Conservation (phyloP, 2,113 vertebrate species). For the Brevimyrus niger region DNA sequence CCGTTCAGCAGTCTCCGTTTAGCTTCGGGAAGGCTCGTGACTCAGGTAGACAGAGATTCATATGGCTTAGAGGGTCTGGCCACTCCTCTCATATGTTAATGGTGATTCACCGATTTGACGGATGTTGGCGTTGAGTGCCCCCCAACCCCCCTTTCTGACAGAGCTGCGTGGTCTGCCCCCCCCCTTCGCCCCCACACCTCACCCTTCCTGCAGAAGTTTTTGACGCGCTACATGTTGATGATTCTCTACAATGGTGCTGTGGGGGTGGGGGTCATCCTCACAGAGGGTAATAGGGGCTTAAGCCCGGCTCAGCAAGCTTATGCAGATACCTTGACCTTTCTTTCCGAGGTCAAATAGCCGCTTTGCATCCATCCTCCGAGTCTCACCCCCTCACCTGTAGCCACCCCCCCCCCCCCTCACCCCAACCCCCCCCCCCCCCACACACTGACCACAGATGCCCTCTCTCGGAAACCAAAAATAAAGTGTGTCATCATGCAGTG, state of each 20-base stretch:
- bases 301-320: conserved; percentile 57
- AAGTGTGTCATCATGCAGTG: background rate
- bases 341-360: conserved; percentile 40
- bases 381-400: background rate
- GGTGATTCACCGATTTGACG: background rate
- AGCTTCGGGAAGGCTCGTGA: background rate
- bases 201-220: background rate
- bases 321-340: conserved; percentile 70
- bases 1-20: too few relatives aligned
- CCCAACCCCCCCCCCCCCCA: too few relatives aligned
- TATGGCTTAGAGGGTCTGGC: background rate
- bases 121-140: background rate
- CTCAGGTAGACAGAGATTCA: background rate
- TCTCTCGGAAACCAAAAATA: background rate
- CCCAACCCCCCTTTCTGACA: background rate
- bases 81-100: background rate
- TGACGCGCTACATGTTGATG: conserved; percentile 48
- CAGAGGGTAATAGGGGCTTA: conserved; percentile 48
- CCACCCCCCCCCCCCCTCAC: background rate
- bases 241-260: conserved; percentile 39
- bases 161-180: background rate
- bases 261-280: conserved; percentile 60
- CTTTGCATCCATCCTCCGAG: background rate
- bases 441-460: background rate
- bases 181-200: background rate